These are phyloP conservation scores for Pangasius larnaudii DNA, from an alignment of 2,797 vertebrate species.

Conservation along the genomic window DNA sequence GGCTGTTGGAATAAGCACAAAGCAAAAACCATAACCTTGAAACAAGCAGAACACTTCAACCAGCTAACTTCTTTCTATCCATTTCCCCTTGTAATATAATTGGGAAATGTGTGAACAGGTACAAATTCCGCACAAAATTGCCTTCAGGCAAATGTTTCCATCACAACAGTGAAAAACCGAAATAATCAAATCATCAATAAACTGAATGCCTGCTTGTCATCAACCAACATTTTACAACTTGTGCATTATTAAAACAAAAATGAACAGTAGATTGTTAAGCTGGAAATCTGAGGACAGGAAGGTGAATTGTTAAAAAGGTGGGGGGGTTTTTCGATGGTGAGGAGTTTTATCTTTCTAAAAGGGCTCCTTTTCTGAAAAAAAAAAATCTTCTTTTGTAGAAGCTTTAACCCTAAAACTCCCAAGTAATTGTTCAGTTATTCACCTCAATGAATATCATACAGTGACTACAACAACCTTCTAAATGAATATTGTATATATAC, in stretches of 20 bases:
- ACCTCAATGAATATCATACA: background rate
- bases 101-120: background rate
- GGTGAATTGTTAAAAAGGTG: background rate
- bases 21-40: conserved; percentile 28
- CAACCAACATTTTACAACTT: background rate
- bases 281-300: background rate
- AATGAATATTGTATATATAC: background rate
- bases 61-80: background rate
- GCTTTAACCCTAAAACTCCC: too few species aligned
- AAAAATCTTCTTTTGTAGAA: background rate
- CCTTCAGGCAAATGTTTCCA: background rate
- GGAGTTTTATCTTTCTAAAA: background rate
- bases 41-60: background rate
- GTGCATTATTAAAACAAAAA: conserved; percentile 4
- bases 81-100: background rate
- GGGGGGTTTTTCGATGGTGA: background rate
- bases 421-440: background rate
- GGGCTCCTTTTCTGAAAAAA: background rate
- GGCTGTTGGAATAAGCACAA: conserved; percentile 14
- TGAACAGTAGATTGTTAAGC: background rate
- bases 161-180: background rate
- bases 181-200: conserved; percentile 13
- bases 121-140: background rate
- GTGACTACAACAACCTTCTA: background rate
- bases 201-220: background rate